Percentiles rank a stretch among this genome's conserved stretches.
Evolutionary conservation across 30 jellyfish, hydroid and myxozoan species (phyloP).

Genomic region (Chironex yamaguchii): DNA sequence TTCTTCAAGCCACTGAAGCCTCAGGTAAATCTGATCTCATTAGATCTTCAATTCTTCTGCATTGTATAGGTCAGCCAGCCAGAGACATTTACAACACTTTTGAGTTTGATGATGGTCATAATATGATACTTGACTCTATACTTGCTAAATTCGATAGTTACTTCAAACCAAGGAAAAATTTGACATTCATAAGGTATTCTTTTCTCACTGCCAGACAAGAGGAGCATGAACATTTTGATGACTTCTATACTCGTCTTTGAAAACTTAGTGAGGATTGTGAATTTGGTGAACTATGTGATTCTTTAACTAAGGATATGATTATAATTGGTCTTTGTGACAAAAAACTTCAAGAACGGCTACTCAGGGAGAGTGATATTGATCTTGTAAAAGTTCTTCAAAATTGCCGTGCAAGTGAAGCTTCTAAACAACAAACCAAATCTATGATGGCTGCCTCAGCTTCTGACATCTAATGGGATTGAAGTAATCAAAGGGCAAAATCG

Average conservation of each 20-base stretch:
- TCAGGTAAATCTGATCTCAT: conserved; percentile 1
- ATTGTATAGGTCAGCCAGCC: conserved; percentile 32
- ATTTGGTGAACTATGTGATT: conserved; percentile 38
- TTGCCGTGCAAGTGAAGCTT: no score
- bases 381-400: conserved; percentile 19
- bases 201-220: conserved; percentile 33
- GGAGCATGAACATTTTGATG: conserved; percentile 39
- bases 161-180: conserved; percentile 40
- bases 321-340: conserved; percentile 29
- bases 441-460: no score
- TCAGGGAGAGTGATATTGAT: conserved; percentile 22
- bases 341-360: conserved; percentile 28
- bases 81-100: conserved; percentile 31
- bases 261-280: conserved; percentile 43
- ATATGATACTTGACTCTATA: conserved; percentile 6
- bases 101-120: neutral
- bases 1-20: no score
- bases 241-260: conserved; percentile 16
- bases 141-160: conserved; percentile 19
- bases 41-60: conserved; percentile 31
- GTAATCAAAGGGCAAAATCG: no score
- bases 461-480: no score
- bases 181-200: conserved; percentile 7
- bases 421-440: no score
- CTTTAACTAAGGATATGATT: conserved; percentile 18